Percentiles rank a stretch among this genome's conserved stretches.
phyloP scores from a whole-genome alignment of 1,140 invertebrate genomes.

The Dendroctonus ponderosae region DNA sequence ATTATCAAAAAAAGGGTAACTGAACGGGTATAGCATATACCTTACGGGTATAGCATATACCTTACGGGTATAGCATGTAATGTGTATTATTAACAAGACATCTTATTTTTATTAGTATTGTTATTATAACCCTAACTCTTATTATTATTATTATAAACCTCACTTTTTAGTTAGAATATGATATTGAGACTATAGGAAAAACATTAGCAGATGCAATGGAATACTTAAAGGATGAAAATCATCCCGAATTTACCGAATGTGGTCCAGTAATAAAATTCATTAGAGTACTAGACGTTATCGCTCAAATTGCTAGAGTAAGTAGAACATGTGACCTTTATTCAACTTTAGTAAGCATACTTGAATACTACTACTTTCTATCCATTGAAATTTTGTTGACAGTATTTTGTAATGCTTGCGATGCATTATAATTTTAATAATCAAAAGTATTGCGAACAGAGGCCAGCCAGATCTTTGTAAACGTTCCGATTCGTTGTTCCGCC shows the following conservation, averaged over 20 bases:
- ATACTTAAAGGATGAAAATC: conserved; percentile 16
- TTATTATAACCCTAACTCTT: too few relatives aligned
- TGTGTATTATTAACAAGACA: neutral
- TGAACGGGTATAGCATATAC: neutral
- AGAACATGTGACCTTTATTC: neutral
- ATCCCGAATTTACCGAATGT: conserved; percentile 15
- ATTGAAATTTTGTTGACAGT: too few relatives aligned
- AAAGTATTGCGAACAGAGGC: too few relatives aligned
- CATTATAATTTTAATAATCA: too few relatives aligned
- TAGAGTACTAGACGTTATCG: conserved; percentile 19
- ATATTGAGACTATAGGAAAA: conserved; percentile 15
- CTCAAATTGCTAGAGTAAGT: conserved; percentile 12
- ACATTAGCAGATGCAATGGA: conserved; percentile 15
- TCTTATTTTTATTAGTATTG: neutral
- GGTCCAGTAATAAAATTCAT: conserved; percentile 18
- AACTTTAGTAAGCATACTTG: neutral
- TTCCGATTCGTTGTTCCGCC: too few relatives aligned
- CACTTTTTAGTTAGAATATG: conserved; percentile 18
- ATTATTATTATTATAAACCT: neutral
- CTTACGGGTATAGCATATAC: too few relatives aligned
- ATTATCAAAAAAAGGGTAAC: conserved; percentile 27
- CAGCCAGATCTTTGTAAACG: too few relatives aligned
- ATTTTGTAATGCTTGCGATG: too few relatives aligned
- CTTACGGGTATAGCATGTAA: too few relatives aligned
- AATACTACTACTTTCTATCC: too few relatives aligned